Evolutionary conservation across 1,140 invertebrate species (phyloP), one percentile per base, ranked within the genome.

Genomic region (Lucilia cuprina): DNA sequence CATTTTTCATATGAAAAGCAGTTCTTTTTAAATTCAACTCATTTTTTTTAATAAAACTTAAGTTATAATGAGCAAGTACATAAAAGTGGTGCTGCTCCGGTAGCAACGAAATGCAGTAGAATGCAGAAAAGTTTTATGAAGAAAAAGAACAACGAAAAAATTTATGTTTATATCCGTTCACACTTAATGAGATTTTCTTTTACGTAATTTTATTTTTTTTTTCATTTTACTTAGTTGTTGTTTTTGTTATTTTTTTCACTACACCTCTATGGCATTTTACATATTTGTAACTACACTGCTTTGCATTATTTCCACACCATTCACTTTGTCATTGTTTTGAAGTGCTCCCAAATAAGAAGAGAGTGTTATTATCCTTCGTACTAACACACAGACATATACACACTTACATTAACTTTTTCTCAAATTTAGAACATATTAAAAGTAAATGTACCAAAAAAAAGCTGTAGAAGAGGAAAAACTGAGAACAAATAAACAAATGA

Each of bases 111-210:
- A 70, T 21, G n/a, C 65, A 70, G n/a, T 70, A 10, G 50, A 60
- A n/a, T 60, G 50, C 8, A n/a, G 13, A 60, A 60, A 60, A 60
- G 17, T 5, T 17, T n/a, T 12, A 60, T 12, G n/a, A 25, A 7
- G 65, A 70, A 21, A 19, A 25, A 70, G n/a, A 70, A 70, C n/a
- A 70, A 70, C 17, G 77, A 49, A 80, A 49, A 49, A 80, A 80
- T 80, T 80, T 50, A 80, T 80, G 77, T 80, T 80, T 80, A 80
- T 80, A 80, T 80, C 77, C 77, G 77, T 78, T 78, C 75, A 49
- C n/a, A 80, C 41, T 80, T 80, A 80, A 80, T 80, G 77, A 80
- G 77, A 80, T 80, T 80, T 80, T 78, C 30, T 78, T 60, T 70
- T 70, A 3, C n/a, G n/a, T 70, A n/a, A n/a, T 60, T 60, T 60